Evolutionary conservation across 2,113 vertebrate genomes (phyloP), one percentile per base, ranked within the genome.

Genomic region (Pao palembangensis): DNA sequence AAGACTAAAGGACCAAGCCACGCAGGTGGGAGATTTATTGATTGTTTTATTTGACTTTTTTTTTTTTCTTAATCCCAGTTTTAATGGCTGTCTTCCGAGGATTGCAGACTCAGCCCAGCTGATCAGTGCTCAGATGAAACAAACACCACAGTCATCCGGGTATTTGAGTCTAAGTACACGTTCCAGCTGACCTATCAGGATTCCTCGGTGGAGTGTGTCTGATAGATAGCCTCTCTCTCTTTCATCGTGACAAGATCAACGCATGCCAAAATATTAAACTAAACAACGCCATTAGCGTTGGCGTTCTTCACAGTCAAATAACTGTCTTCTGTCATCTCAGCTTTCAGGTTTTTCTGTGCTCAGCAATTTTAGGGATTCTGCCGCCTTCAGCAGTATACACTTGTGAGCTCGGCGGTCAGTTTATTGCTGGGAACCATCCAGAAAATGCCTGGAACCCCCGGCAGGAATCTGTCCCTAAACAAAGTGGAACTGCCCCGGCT

Each of bases 381-480:
- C 19, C 21, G 44, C 15, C 61, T 67, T 41, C 49, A 47, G 50
- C 46, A 61, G 34, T 52, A 46, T 18, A 12, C 10, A 14, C 34
- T 31, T 34, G 51, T 55, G 55, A 51, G 17, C 71, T 46, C 15
- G 53, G 57, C 0, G 59, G 25, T 64, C 44, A 5, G 59, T 71
- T 64, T 47, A 49, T 56, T 67, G 28, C 17, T 6, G 25, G 60
- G 50, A 83, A 76, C 53, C 69, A 87, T 78, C 55, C 48, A 58
- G 69, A 82, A 84, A 86, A 86, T 82, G 78, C 18, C 18, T 77
- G 78, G 77, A 85, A 67, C 64, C 60, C 50, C 48, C 52, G 17
- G 15, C 57, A 73, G 61, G 73, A 81, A 78, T 89, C 71, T 51
- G 71, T 80, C 62, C 76, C 57, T 69, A 76, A 82, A 80, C 81